Conservation (phyloP, 2,797 vertebrate genomes). For the Arrhamphus sclerolepis region DNA sequence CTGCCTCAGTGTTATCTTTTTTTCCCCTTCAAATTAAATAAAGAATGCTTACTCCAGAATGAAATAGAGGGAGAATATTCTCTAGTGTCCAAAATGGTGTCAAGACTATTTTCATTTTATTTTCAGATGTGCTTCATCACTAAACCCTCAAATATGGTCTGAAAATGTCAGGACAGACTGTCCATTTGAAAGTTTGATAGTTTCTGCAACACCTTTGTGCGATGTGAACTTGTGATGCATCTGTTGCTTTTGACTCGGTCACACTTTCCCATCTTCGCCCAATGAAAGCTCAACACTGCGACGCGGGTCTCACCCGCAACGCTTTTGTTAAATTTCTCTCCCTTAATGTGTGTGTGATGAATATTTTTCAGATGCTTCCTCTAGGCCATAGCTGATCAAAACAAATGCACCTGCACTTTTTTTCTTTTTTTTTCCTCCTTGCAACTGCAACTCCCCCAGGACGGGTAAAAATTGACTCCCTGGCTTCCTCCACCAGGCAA, state of each 20-base stretch:
- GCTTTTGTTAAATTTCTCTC: slow-evolving; percentile 68
- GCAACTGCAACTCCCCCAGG: slow-evolving; percentile 84
- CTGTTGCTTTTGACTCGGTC: slow-evolving; percentile 70
- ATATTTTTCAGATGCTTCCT: slow-evolving; percentile 81
- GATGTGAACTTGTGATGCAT: slow-evolving; percentile 74
- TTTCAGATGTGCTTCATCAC: not conserved
- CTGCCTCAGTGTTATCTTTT: too few species aligned
- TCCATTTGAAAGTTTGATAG: slow-evolving; percentile 59
- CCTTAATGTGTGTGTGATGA: slow-evolving; percentile 80
- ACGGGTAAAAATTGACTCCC: slow-evolving; percentile 89
- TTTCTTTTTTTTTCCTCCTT: slow-evolving; percentile 61
- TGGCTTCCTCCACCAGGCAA: slow-evolving; percentile 87
- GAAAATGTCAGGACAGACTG: slow-evolving; percentile 31
- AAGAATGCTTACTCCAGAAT: too few species aligned
- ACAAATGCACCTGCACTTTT: slow-evolving; percentile 87
- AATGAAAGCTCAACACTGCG: slow-evolving; percentile 62
- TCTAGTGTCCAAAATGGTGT: not conserved
- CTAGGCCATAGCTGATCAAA: slow-evolving; percentile 85
- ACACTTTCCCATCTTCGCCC: slow-evolving; percentile 41
- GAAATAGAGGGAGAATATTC: too few species aligned
- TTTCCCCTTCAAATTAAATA: too few species aligned
- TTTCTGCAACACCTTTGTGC: slow-evolving; percentile 64
- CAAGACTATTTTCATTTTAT: not conserved
- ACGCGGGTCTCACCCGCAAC: slow-evolving; percentile 50
- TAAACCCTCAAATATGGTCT: slow-evolving; percentile 25